A percentile compares a stretch with the other conserved stretches of the same genome.
These are phyloP conservation scores for Pterocles gutturalis DNA, from an alignment of 2,113 vertebrate species.

Conservation along the genomic window DNA sequence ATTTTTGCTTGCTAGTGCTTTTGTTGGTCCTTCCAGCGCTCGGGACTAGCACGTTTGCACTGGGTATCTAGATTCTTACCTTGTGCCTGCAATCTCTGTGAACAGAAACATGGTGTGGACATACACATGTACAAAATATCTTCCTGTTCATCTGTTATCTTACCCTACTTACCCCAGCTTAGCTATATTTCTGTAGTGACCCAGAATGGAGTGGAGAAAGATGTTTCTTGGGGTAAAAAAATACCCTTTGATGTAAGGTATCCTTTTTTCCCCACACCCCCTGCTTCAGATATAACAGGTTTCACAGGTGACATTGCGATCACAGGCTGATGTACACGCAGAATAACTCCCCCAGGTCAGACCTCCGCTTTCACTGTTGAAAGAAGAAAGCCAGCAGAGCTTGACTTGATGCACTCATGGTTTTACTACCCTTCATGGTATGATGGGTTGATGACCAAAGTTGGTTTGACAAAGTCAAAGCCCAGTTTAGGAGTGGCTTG, in stretches of 20 bases:
- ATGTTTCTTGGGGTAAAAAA: background rate
- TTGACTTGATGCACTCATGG: rapidly evolving
- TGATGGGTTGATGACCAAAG: background rate
- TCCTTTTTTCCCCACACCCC: rapidly evolving
- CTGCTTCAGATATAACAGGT: background rate
- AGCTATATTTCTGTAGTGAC: background rate
- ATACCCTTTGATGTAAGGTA: background rate
- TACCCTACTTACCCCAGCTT: background rate
- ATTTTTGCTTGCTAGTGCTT: background rate
- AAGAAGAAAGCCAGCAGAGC: background rate
- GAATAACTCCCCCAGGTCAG: background rate
- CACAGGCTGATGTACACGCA: background rate
- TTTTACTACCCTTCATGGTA: background rate
- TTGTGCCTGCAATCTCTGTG: background rate
- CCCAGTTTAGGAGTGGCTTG: background rate
- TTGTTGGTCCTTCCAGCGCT: background rate
- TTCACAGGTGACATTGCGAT: background rate
- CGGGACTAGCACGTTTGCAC: background rate
- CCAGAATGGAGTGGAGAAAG: background rate
- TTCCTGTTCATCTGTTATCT: background rate
- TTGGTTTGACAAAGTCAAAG: background rate
- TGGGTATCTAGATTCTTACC: background rate
- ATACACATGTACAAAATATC: background rate
- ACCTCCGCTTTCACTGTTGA: background rate
- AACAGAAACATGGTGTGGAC: background rate